A percentile compares a stretch with the other conserved stretches of the same genome.
These are phyloP conservation scores for Dicyrtomina minuta DNA, from an alignment of 2,888 invertebrate species.

Conservation along the genomic window DNA sequence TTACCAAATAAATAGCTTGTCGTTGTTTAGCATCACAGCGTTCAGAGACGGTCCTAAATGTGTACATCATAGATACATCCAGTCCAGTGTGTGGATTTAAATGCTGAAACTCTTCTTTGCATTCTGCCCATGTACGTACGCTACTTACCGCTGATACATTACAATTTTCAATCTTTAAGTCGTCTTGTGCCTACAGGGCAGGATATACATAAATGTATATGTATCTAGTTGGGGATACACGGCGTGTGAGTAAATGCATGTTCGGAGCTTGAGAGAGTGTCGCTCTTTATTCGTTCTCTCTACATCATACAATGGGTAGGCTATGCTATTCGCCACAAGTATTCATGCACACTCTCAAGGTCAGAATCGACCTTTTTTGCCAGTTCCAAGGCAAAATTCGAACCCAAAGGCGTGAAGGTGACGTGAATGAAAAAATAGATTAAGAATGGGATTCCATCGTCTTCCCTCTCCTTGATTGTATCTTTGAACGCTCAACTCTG, in stretches of 20 bases:
- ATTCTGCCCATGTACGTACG: background rate
- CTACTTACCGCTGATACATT: background rate
- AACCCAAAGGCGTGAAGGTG: slow-evolving; percentile 53
- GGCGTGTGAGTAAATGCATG: background rate
- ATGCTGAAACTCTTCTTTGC: too few relatives aligned
- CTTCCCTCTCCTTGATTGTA: slow-evolving; percentile 24
- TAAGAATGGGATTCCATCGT: slow-evolving; percentile 36
- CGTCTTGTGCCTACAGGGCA: too few relatives aligned
- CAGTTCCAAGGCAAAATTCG: slow-evolving; percentile 49
- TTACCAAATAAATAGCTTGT: too few relatives aligned
- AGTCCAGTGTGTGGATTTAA: too few relatives aligned
- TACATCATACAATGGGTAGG: background rate
- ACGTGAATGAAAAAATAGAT: slow-evolving; percentile 40
- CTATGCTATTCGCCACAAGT: slow-evolving; percentile 12
- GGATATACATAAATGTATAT: background rate
- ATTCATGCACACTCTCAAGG: slow-evolving; percentile 29
- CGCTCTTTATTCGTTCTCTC: background rate
- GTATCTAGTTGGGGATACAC: background rate
- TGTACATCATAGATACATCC: background rate
- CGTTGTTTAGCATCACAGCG: too few relatives aligned
- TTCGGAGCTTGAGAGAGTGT: background rate
- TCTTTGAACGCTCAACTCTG: background rate
- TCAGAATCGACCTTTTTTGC: slow-evolving; percentile 45
- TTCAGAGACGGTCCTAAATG: too few relatives aligned
- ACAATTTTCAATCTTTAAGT: too few relatives aligned